Evolutionary conservation across 1,140 invertebrate genomes (phyloP).

Genomic region (Bombus pyrosoma): DNA sequence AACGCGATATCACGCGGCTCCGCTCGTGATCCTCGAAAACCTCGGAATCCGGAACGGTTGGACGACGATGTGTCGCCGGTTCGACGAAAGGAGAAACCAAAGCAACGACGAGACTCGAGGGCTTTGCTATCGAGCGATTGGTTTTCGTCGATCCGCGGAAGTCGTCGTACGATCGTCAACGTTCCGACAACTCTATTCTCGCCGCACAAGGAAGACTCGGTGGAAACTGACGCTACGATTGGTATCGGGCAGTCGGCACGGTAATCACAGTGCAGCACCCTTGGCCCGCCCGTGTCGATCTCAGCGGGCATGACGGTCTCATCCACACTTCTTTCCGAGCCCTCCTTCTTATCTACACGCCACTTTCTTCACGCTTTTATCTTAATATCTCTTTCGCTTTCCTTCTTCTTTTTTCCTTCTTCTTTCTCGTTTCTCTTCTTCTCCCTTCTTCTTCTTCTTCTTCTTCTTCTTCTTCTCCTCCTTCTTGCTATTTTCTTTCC

Average conservation of each 20-base stretch:
- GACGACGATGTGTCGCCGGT: background rate
- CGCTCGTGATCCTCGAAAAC: background rate
- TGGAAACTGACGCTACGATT: conserved; percentile 42
- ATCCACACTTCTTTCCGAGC: conserved; percentile 66
- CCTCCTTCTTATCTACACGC: conserved; percentile 40
- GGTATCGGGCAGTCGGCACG: conserved; percentile 70
- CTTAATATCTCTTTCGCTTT: background rate
- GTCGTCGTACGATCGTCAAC: conserved; percentile 17
- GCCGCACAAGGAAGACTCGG: conserved; percentile 34
- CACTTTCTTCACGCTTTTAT: background rate
- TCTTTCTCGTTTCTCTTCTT: too few species aligned
- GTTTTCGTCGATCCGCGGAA: background rate
- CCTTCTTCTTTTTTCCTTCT: too few species aligned
- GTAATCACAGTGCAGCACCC: conserved; percentile 77
- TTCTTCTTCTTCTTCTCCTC: fast-evolving
- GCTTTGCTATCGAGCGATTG: too few species aligned
- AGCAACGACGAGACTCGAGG: too few species aligned
- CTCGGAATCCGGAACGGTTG: background rate
- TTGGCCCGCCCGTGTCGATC: conserved; percentile 76
- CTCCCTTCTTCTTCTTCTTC: too few species aligned
- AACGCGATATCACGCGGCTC: too few species aligned
- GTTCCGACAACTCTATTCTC: conserved; percentile 24
- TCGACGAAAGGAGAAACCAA: too few species aligned
- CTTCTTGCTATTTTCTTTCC: too few species aligned
- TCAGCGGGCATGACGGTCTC: conserved; percentile 80